Conservation (phyloP, 2,797 vertebrate species). For the Sebastes steindachneri region DNA sequence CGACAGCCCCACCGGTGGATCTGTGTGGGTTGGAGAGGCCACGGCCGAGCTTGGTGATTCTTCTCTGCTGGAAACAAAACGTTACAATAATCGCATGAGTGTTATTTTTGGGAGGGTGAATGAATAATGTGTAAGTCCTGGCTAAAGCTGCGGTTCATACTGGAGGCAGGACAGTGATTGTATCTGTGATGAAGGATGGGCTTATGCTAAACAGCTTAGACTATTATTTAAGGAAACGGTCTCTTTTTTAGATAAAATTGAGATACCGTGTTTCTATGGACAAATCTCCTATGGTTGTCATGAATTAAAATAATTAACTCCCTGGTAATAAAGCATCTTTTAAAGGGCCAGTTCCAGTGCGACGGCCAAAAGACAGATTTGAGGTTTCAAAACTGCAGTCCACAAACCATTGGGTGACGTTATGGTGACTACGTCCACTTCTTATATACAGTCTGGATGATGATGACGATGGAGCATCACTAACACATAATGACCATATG, state of each 20-base stretch:
- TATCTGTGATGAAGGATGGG: conserved; percentile 55
- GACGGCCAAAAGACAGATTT: too few species aligned
- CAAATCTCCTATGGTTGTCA: not conserved
- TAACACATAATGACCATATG: not conserved
- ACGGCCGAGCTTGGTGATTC: conserved; percentile 6
- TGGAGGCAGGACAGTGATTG: conserved; percentile 28
- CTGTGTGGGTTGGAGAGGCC: conserved; percentile 25
- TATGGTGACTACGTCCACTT: too few species aligned
- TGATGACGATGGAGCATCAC: not conserved
- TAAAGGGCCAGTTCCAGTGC: not conserved
- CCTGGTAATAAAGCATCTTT: not conserved
- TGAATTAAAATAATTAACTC: not conserved
- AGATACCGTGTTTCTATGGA: not conserved
- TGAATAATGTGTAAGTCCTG: conserved; percentile 46
- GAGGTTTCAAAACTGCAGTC: too few species aligned
- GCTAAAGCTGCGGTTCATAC: conserved; percentile 2
- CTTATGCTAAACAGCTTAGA: not conserved
- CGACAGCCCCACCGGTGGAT: not conserved
- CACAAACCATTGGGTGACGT: too few species aligned
- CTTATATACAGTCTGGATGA: too few species aligned
- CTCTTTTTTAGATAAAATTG: not conserved
- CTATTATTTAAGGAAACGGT: conserved; percentile 13
- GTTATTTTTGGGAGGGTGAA: conserved; percentile 51
- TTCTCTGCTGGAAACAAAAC: conserved; percentile 20
- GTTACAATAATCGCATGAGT: conserved; percentile 21